phyloP scores from a whole-genome alignment of 2,797 vertebrate genomes.

The Molossus molossus region DNA sequence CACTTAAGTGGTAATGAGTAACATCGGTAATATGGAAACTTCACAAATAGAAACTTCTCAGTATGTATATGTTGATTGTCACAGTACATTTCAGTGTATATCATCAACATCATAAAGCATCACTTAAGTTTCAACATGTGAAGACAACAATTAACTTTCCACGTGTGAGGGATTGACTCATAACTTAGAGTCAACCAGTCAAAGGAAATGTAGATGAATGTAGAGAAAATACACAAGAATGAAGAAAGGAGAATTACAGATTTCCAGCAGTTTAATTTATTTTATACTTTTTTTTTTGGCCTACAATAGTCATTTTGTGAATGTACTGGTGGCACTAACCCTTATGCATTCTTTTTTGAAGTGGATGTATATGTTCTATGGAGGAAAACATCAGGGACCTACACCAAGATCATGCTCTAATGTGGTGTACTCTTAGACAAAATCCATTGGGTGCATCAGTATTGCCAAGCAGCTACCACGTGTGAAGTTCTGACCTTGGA shows the following conservation, averaged over 20 bases:
- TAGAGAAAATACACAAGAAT: background rate
- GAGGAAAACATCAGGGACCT: background rate
- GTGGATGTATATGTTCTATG: background rate
- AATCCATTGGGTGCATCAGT: background rate
- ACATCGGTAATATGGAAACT: background rate
- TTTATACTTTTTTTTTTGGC: conserved; percentile 1
- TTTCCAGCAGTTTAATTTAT: conserved; percentile 31
- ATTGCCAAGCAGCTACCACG: background rate
- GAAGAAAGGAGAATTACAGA: background rate
- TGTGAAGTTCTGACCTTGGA: background rate
- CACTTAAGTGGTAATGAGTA: background rate
- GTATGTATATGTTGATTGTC: background rate
- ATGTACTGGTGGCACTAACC: background rate
- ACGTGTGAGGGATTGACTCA: background rate
- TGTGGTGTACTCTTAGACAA: background rate
- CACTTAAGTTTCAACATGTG: background rate
- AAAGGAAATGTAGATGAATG: conserved; percentile 7
- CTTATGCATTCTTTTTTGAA: background rate
- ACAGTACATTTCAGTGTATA: background rate
- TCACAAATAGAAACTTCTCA: background rate
- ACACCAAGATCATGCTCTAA: background rate
- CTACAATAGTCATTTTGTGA: background rate
- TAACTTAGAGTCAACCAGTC: background rate
- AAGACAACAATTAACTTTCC: background rate
- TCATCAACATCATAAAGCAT: background rate